phyloP scores from a whole-genome alignment of 2,797 vertebrate species.

The Buceros bicornis region DNA sequence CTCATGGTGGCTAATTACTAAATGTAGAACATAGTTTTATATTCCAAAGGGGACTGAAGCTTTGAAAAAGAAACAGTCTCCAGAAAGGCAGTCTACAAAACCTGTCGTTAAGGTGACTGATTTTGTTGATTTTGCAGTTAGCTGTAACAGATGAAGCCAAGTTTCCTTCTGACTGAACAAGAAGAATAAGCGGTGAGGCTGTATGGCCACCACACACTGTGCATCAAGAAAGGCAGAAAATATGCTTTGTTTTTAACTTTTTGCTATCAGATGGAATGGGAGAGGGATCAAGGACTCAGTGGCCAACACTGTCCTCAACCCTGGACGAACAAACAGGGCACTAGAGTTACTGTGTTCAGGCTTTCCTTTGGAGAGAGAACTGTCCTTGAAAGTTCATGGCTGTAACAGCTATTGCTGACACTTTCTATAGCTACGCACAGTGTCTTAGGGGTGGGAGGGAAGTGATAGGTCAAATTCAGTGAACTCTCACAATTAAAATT shows the following conservation, averaged over 20 bases:
- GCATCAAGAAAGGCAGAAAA: not conserved
- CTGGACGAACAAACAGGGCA: not conserved
- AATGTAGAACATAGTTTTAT: not conserved
- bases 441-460: not conserved
- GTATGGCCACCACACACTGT: not conserved
- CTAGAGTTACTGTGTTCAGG: not conserved
- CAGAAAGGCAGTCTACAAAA: not conserved
- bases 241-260: not conserved
- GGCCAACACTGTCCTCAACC: not conserved
- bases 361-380: not conserved
- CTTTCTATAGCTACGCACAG: not conserved
- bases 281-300: not conserved
- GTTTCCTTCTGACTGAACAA: not conserved
- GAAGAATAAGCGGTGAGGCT: not conserved
- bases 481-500: not conserved
- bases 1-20: slow-evolving; percentile 8
- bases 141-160: not conserved
- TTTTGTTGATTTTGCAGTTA: not conserved
- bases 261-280: not conserved
- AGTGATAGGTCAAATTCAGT: not conserved
- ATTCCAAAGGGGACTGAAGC: not conserved
- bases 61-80: not conserved
- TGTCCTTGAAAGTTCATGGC: not conserved
- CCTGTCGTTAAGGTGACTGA: not conserved
- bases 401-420: not conserved